Evolutionary conservation across 2,113 vertebrate species (phyloP), one percentile per base, ranked within the genome.

Genomic region (Myotis davidii): DNA sequence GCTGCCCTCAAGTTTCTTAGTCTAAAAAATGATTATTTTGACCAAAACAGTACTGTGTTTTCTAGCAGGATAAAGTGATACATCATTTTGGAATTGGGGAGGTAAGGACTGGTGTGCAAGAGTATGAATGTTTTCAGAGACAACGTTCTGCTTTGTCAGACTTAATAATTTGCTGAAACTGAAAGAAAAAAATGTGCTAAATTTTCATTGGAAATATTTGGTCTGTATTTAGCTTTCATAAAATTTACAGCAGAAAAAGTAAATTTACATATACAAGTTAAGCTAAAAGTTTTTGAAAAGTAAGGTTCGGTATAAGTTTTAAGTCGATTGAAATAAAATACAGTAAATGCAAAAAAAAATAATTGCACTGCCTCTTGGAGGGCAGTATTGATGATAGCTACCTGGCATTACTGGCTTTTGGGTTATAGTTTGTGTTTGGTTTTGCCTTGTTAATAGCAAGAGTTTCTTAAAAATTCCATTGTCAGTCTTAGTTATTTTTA

Each of bases 51-150:
- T 77, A 17, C 6, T 78, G 16, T 93, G 64, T 5, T 87, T 29
- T 96, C 54, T 74, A 81, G 56, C 1, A 48, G 64, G 27, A 52
- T 84, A 88, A 91, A 91, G 5, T 85, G 39, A 37, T 81, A 21
- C 32, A 88, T 85, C 34, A 74, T 94, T 85, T 92, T 93, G 83
- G 27, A 91, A 72, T 50, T 91, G 20, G 78, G 54, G 64, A 59
- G 37, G 37, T 88, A 39, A 88, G 45, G 67, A 79, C 29, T 64
- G n/a, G 54, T 87, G 2, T 94, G 34, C 39, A 25, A 67, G 37
- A 27, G 25, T 84, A 18, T 73, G 37, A 10, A 27, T 79, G 9
- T 83, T 27, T 59, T 83, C 76, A 87, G 85, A 82, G 32, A 70
- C 9, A 16, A 86, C 72, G 34, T 73, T 29, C 2, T 90, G 12